These are phyloP conservation scores for Zaprionus gabonicus DNA, from an alignment of 1,140 invertebrate species.

Conservation along the genomic window DNA sequence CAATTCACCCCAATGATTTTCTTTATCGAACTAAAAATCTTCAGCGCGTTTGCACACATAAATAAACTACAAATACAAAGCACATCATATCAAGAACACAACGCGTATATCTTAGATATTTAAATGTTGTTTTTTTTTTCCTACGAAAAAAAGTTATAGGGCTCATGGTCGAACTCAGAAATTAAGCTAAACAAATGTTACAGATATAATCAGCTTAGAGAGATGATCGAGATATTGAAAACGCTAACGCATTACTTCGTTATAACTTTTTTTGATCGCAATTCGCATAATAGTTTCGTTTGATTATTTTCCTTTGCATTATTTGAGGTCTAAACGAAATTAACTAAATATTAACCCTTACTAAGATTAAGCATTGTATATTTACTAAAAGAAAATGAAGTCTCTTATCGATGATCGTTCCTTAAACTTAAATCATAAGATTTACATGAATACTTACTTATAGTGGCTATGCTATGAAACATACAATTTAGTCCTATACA, in stretches of 20 bases:
- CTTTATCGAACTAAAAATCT: constrained; percentile 12
- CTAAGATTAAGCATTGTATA: constrained; percentile 72
- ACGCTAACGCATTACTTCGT: neutral
- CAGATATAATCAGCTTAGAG: neutral
- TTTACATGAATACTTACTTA: constrained; percentile 59
- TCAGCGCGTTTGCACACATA: constrained; percentile 37
- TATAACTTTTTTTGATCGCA: neutral
- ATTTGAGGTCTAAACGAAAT: constrained; percentile 17
- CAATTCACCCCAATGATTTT: constrained; percentile 39
- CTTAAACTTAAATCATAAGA: constrained; percentile 70
- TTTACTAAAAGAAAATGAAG: constrained; percentile 75
- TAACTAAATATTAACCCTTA: constrained; percentile 48
- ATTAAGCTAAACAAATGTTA: constrained; percentile 1
- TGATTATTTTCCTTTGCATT: neutral
- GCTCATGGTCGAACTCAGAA: neutral
- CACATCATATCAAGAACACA: constrained; percentile 55
- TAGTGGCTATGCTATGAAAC: constrained; percentile 52
- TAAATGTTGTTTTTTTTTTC: constrained; percentile 18
- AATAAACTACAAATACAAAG: constrained; percentile 48
- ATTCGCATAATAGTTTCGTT: constrained; percentile 7
- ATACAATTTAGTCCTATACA: constrained; percentile 63
- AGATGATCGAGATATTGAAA: constrained; percentile 1
- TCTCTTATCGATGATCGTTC: constrained; percentile 83
- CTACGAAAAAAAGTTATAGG: neutral
- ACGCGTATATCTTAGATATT: constrained; percentile 41